phyloP scores from a whole-genome alignment of 2,113 vertebrate genomes.

The Catharus minimus region DNA sequence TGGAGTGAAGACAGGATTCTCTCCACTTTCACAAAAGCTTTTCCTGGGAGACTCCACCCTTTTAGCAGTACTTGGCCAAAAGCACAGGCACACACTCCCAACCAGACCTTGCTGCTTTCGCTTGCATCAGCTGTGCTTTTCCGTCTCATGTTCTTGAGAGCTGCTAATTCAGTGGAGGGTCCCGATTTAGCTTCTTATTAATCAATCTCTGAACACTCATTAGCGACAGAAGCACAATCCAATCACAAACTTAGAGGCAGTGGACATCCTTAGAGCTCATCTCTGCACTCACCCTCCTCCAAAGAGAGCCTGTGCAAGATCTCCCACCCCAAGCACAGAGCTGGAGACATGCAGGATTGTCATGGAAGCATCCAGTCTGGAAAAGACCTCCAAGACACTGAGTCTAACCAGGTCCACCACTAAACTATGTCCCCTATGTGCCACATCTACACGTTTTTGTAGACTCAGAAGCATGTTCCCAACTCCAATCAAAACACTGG shows the following conservation, averaged over 20 bases:
- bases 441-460: not conserved
- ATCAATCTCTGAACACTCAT: not conserved
- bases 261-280: not conserved
- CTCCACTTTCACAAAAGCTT: not conserved
- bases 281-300: accelerated
- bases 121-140: not conserved
- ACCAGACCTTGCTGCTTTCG: not conserved
- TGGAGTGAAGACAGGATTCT: not conserved
- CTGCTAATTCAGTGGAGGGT: not conserved
- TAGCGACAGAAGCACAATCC: not conserved
- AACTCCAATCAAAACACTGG: not conserved
- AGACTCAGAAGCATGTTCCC: not conserved
- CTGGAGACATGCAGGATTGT: not conserved
- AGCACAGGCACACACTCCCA: not conserved
- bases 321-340: not conserved
- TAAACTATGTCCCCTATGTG: not conserved
- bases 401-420: not conserved
- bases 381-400: not conserved
- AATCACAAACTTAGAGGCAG: not conserved
- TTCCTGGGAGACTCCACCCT: not conserved
- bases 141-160: not conserved
- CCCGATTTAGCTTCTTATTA: not conserved
- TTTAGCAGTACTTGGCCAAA: not conserved
- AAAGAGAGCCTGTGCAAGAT: accelerated
- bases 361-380: not conserved